Base-by-base conservation (phyloP, 2,113 vertebrate genomes). In the Ochotona curzoniae region DNA sequence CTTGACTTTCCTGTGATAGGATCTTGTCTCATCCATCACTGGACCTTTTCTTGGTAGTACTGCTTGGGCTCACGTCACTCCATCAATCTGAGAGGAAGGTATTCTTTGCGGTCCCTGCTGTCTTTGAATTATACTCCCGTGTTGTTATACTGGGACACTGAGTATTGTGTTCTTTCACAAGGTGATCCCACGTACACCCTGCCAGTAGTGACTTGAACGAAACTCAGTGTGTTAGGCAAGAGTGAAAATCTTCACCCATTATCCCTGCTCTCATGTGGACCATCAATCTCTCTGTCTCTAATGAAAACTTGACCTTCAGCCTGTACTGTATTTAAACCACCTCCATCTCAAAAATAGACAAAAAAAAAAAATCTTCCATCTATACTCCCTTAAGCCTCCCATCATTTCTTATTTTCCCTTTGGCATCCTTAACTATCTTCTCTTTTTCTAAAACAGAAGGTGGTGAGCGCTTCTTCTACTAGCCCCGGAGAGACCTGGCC, bases 11-110 rank as follows among this genome's bases (percentile, higher is more conserved):
- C 32, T 87, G 12, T 13, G 47, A 60, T 64, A 47, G 3, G n/a
- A 83, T 90, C 82, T 49, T 26, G 18, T 79, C 75, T 64, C 67
- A 73, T 83, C 18, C 67, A 93, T 32, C 30, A 35, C 64, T 63
- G 75, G 51, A 60, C 61, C 67, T 35, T 80, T 84, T 63, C 47
- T 63, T 4, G 7, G 28, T 71, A 64, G 30, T n/a, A 44, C 67
- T 47, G 10, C 88, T 84, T 73, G 75, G 78, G 23, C 38, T 35
- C 11, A 32, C 1, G 1, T 83, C 89, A 38, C 63, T 83, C 73
- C 32, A 57, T 71, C n/a, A n/a, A 10, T 14, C 51, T 71, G 60
- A 35, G 28, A 86, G 35, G 69, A 91, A 84, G 81, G 30, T 26
- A 69, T 93, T 93, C 86, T 63, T 80, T n/a, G 63, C 26, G 23